Evolutionary conservation across 2,888 invertebrate species (phyloP), one percentile per base, ranked within the genome.

Genomic region (Nudaria mundana): DNA sequence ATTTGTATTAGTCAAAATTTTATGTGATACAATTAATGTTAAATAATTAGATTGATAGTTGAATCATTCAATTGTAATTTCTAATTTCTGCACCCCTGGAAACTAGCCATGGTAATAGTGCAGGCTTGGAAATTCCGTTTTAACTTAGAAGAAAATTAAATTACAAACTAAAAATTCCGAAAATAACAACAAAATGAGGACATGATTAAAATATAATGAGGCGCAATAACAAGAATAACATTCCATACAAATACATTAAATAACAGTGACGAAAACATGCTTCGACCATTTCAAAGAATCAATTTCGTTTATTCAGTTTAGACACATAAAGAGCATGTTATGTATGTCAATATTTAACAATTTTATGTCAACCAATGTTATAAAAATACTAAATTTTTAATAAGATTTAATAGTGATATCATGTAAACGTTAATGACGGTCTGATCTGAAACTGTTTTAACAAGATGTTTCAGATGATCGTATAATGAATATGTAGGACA

Each of bases 11-110:
- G 63, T 68, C 30, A 57, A 56, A 50, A 44, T 41, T 37, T 8
- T 37, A 53, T 53, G 54, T 44, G 48, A 48, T 31, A 44, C 37
- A 48, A 44, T 51, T 50, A 54, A 46, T 45, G 20, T 45, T 29
- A 7, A 25, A 35, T 11, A 42, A 31, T 48, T 45, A 45, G 46
- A 61, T 66, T 65, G 73, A 79, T 86, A 87, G 87, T 88, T 88
- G 88, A 85, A 88, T 88, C 88, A 88, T 88, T 83, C 64, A 86
- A 85, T 77, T 65, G 56, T 48, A 60, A 25, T 64, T 74, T 76
- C 65, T 80, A 81, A 72, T 84, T 87, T 85, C 85, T 81, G 85
- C 85, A 82, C 82, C 81, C 78, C 80, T 67, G 56, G 56, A 46
- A 59, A 59, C 54, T 56, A 64, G 64, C 62, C 64, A 57, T 63